Base-by-base conservation (phyloP, 2,113 vertebrate species). In the Lepidothrix coronata region DNA sequence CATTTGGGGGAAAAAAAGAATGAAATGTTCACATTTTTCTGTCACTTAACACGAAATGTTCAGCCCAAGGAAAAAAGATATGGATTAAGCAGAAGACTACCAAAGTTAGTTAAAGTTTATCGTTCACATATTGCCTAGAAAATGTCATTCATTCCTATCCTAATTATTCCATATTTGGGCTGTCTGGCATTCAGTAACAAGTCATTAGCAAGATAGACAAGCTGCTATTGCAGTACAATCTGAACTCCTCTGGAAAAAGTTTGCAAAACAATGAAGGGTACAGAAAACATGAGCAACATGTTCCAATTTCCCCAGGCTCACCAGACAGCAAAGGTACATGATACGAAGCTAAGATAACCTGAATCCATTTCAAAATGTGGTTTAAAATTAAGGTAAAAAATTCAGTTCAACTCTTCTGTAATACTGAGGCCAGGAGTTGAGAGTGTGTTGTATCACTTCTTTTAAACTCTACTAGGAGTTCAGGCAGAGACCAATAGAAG, bases 111-210 rank as follows among this genome's bases (percentile, higher is more conserved):
- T 75, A 85, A 73, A 76, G 27, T 27, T 90, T 85, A 83, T 91
- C 41, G 31, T 49, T 76, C 67, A 77, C 63, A 62, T 59, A 86
- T 59, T 85, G 88, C 67, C 71, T 94, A 88, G 88, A 90, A 96
- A 93, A 83, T 74, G 52, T 52, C 33, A 83, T 73, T 84, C 12
- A 16, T 63, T 85, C 20, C 39, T 85, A 44, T 37, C 72, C 51
- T 91, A 59, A 79, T 88, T 95, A 80, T 67, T 90, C 79, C 71
- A 71, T 83, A 59, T 88, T 85, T 95, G 90, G 71, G 23, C 82
- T 30, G 58, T 88, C 72, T 95, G 82, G 71, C 59, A 35, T 88
- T 92, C 92, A 76, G 71, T 2, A 8, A 80, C 85, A 88, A 93
- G 78, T 55, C 72, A 22, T 91, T 83, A 90, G 51, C 37, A 80